Evolutionary conservation across 2,113 vertebrate species (phyloP).

Genomic region (Cololabis saira): DNA sequence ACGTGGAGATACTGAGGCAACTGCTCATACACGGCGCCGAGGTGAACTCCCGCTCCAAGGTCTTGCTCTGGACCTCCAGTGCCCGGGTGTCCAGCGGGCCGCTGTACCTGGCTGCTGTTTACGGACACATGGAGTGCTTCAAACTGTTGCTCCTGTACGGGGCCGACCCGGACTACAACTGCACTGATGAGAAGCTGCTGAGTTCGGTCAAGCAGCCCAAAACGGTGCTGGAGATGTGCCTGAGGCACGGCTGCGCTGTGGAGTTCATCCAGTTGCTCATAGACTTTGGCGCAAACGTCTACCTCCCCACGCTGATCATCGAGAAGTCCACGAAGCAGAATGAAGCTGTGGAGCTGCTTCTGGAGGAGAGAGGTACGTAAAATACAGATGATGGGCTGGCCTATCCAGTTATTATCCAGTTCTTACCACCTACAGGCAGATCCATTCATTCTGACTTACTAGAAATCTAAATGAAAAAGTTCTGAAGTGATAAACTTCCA

Average conservation of each 20-base stretch:
- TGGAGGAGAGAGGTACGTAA: conserved; percentile 88
- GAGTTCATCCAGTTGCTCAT: conserved; percentile 90
- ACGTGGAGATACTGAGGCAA: conserved; percentile 81
- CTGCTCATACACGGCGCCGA: conserved; percentile 86
- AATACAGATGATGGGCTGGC: background rate
- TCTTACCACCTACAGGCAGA: background rate
- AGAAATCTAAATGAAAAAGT: background rate
- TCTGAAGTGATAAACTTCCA: no score
- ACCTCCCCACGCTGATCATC: conserved; percentile 82
- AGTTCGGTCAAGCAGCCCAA: conserved; percentile 78
- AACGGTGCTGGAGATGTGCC: conserved; percentile 84
- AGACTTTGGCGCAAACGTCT: conserved; percentile 94
- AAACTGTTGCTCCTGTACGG: conserved; percentile 87
- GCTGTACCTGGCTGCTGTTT: conserved; percentile 89
- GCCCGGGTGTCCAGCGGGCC: conserved; percentile 87
- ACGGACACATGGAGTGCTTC: conserved; percentile 93
- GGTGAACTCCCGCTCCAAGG: conserved; percentile 80
- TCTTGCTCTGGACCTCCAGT: conserved; percentile 86
- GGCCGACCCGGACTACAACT: conserved; percentile 85
- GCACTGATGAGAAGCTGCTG: conserved; percentile 70
- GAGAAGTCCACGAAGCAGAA: conserved; percentile 76
- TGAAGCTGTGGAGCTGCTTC: conserved; percentile 86
- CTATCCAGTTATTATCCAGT: background rate
- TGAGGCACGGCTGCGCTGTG: conserved; percentile 78
- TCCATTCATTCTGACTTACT: background rate